Conservation (phyloP, 2,113 vertebrate species). For the Synchiropus splendidus region DNA sequence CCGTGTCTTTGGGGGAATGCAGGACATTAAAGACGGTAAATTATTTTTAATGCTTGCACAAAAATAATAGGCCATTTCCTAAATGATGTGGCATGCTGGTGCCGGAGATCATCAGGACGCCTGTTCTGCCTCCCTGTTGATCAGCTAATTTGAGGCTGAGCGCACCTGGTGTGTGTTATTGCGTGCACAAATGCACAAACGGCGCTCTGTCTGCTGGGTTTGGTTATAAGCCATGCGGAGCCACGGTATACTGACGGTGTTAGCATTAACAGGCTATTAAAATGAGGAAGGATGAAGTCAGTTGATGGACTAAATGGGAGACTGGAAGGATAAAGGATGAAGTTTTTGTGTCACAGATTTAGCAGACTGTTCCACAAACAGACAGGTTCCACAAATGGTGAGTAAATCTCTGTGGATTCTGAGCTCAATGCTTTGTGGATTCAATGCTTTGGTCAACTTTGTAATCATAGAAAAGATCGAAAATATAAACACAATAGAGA, state of each 20-base stretch:
- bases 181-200: conserved; percentile 48
- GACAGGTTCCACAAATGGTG: too few relatives aligned
- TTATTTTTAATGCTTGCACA: conserved; percentile 70
- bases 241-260: conserved; percentile 45
- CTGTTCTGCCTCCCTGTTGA: conserved; percentile 69
- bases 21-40: conserved; percentile 63
- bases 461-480: too few relatives aligned
- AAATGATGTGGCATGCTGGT: conserved; percentile 67
- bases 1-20: conserved; percentile 55
- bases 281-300: conserved; percentile 48
- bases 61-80: conserved; percentile 75
- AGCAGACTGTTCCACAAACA: too few relatives aligned
- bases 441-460: too few relatives aligned
- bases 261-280: conserved; percentile 60
- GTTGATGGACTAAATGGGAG: conserved; percentile 29
- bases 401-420: too few relatives aligned
- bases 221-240: conserved; percentile 53
- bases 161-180: conserved; percentile 71
- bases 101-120: conserved; percentile 62
- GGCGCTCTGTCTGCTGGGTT: conserved; percentile 39
- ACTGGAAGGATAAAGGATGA: conserved; percentile 9
- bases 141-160: conserved; percentile 67
- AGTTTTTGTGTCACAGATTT: conserved; percentile 1
- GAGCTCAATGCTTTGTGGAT: too few relatives aligned
- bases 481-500: too few relatives aligned